Percentiles rank a stretch among this genome's conserved stretches.
Conservation (phyloP, 2,113 vertebrate genomes). For the Aleadryas rufinucha region DNA sequence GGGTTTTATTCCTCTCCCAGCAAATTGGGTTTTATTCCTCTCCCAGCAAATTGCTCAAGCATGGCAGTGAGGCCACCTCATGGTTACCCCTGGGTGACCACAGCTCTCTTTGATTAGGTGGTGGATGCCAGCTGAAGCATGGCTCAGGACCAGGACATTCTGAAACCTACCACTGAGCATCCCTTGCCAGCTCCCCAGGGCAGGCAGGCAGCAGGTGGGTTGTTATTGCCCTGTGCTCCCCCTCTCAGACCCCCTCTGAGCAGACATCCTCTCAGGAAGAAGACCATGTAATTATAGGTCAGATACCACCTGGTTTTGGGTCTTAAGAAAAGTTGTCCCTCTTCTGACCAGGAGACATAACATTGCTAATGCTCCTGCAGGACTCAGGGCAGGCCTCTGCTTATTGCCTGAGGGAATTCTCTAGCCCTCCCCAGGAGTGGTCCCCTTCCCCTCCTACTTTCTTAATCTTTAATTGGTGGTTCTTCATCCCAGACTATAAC, state of each 20-base stretch:
- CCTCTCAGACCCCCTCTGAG: not conserved
- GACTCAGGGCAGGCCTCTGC: not conserved
- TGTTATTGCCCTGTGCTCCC: not conserved
- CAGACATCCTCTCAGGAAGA: not conserved
- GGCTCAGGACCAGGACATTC: not conserved
- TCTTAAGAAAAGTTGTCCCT: not conserved
- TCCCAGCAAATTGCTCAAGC: not conserved
- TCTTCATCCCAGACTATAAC: not conserved
- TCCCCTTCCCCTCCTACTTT: accelerated
- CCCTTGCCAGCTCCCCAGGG: not conserved
- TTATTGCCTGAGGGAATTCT: not conserved
- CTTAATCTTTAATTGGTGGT: not conserved
- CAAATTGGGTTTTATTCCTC: accelerated
- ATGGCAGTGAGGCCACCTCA: not conserved
- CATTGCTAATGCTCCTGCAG: not conserved
- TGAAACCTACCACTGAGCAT: not conserved
- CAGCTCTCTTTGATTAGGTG: not conserved
- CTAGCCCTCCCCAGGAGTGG: not conserved
- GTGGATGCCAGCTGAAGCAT: not conserved
- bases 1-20: not conserved
- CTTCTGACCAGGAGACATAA: not conserved
- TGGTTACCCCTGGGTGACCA: not conserved
- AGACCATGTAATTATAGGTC: not conserved
- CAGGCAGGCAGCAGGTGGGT: not conserved
- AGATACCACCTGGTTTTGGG: not conserved